Evolutionary conservation across 2,888 invertebrate genomes (phyloP), one percentile per base, ranked within the genome.

Genomic region (Troglohyphantes excavatus): DNA sequence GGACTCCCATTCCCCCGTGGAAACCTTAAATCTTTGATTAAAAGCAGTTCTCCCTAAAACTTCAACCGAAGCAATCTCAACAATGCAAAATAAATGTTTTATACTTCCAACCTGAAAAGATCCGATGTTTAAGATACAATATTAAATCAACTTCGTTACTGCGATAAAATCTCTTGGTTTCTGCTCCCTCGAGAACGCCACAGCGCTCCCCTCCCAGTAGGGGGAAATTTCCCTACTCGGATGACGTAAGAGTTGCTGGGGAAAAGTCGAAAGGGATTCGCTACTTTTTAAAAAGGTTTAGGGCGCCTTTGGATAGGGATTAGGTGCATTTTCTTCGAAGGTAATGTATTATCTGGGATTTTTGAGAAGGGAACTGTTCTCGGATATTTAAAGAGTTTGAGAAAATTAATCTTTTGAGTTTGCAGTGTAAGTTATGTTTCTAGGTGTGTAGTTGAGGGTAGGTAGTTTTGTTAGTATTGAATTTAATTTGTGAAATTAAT

Each of bases 71-170:
- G n/a, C 21, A 17, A 9, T 27, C 29, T 1, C 27, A 75, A 75
- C 61, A 75, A 75, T 61, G 75, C 29, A 75, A 59, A 75, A 61
- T 59, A 61, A 75, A 75, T 75, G 75, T 75, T 75, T 75, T 33
- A 33, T 61, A 33, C 19, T 13, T n/a, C 19, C 21, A n/a, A 13
- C n/a, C 17, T 13, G 9, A 33, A 61, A 53, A 61, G 5, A 26
- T 72, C 53, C 26, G 2, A 26, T 33, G 59, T 7, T 75, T 59
- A 29, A 75, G 29, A 6, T 19, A 29, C 33, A 29, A 29, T 33
- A 75, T 75, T 75, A 75, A 75, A 75, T 75, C 19, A 61, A 29
- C 21, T 61, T 75, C 61, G 53, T 75, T 75, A 75, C 29, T 5
- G 13, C 53, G 59, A 75, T 61, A 61, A 7, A 23, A 61, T 21